Conservation (phyloP, 2,888 invertebrate genomes). For the Folsomia candida region DNA sequence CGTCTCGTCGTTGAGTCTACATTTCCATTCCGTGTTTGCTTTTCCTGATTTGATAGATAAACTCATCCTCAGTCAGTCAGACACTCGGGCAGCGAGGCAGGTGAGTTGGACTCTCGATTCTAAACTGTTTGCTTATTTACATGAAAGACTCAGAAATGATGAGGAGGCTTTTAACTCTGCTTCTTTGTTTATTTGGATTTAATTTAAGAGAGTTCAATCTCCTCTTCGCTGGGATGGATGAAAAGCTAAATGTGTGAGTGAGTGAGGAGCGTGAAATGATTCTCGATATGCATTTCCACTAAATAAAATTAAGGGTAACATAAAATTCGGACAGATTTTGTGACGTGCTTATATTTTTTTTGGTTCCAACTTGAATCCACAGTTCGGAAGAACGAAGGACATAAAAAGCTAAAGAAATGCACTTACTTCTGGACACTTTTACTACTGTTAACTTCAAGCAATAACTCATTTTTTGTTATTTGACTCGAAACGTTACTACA, state of each 20-base stretch:
- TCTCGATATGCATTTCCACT: not conserved
- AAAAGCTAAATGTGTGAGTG: not conserved
- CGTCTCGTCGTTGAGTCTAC: not conserved
- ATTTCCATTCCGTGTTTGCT: not conserved
- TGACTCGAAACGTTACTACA: not conserved
- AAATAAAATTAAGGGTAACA: not conserved
- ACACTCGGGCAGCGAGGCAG: not conserved
- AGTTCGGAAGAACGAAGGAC: too few species aligned
- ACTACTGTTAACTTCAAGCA: too few species aligned
- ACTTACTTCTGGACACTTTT: too few species aligned
- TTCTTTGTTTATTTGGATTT: not conserved
- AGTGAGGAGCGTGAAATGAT: not conserved
- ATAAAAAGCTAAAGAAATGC: too few species aligned
- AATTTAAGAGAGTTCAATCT: slow-evolving; percentile 2
- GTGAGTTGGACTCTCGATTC: not conserved
- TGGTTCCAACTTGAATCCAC: not conserved
- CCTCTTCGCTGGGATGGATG: not conserved
- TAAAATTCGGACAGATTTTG: not conserved
- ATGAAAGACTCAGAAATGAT: not conserved
- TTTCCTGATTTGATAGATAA: slow-evolving; percentile 4
- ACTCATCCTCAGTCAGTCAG: too few species aligned
- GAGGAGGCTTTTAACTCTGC: not conserved
- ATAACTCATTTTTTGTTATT: too few species aligned
- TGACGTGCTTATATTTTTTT: not conserved
- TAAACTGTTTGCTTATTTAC: not conserved